Evolutionary conservation across 1,140 invertebrate species (phyloP), one percentile per base, ranked within the genome.

Genomic region (Scaptomyza pallida): DNA sequence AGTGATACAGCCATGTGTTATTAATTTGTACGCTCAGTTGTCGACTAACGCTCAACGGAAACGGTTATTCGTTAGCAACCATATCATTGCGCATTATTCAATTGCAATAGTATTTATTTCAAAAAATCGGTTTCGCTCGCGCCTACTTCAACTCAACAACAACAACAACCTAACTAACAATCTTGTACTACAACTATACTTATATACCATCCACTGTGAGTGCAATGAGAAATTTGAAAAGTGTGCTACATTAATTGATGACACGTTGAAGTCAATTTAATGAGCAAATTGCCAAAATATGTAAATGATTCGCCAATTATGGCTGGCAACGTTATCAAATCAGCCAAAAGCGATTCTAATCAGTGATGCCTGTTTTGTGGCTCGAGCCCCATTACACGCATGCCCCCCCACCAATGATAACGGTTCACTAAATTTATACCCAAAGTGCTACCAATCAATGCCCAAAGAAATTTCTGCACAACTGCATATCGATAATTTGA

Each of bases 211-310:
- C 6, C 55, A 47, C 40, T 62, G 82, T 81, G 77, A 85, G 77
- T 81, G 76, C 12, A 33, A n/a, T 19, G 23, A 35, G 35, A 21
- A 41, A 50, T 47, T 23, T 23, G 23, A 44, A 33, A 10, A 5
- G 16, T 35, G 16, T 44, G 33, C 19, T 44, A 16, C 23, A 6
- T 44, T 23, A 8, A 2, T n/a, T 19, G n/a, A 33, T 57, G 44
- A 47, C 33, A 21, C 6, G 23, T 26, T 26, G 4, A 17, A 52
- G 33, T 48, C 55, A 72, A 68, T 43, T 78, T 44, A 79, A 83
- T 83, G 71, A 50, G 54, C 45, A 79, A 82, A 83, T 79, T 75
- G 75, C 57, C 62, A 21, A 85, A 72, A 69, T 85, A 75, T 85
- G 75, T 83, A 64, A 79, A 85, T 75, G 3, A 69, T 79, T 71